Evolutionary conservation across 2,888 invertebrate species (phyloP), one percentile per base, ranked within the genome.

Genomic region (Helicoverpa assulta): DNA sequence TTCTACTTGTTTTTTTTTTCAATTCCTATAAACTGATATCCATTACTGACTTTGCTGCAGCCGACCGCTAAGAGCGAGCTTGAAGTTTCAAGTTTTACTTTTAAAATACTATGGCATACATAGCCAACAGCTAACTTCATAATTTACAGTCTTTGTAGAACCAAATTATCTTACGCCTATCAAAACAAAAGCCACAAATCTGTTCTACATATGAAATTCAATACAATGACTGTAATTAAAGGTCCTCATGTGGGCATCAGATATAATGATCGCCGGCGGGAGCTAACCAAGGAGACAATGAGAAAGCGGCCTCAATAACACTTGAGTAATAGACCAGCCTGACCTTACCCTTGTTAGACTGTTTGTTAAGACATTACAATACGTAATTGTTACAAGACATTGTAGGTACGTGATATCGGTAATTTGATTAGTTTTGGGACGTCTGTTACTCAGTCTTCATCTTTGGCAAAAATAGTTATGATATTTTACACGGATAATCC

Each of bases 301-400:
- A 84, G 90, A 90, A 90, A 91, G 89, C 86, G 85, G 60, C 90
- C 90, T 91, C 89, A 78, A 77, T 81, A 78, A 64, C 58, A 58
- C 59, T 84, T 78, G 74, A 73, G 80, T 82, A 80, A 80, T 40
- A 67, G 66, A 83, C 81, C 75, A 67, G 78, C 65, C 81, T 78
- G 88, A 85, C 91, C 91, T 91, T 91, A 88, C 83, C 77, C 77
- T 74, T 69, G 79, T 77, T 75, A 50, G 37, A 43, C 62, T 73
- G 73, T 64, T 64, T 57, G 63, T 78, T 78, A 43, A 50, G 59
- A 60, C 77, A 55, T 66, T 71, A 67, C 67, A 33, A 66, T 65
- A 51, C n/a, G 37, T 74, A 60, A 67, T 67, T 73, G 29, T 67
- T 47, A 52, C 18, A 40, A 72, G 51, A 59, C 1, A 54, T 54